Percentiles rank a stretch among this genome's conserved stretches.
Evolutionary conservation across 2,113 vertebrate genomes (phyloP).

Genomic region (Onychostruthus taczanowskii): DNA sequence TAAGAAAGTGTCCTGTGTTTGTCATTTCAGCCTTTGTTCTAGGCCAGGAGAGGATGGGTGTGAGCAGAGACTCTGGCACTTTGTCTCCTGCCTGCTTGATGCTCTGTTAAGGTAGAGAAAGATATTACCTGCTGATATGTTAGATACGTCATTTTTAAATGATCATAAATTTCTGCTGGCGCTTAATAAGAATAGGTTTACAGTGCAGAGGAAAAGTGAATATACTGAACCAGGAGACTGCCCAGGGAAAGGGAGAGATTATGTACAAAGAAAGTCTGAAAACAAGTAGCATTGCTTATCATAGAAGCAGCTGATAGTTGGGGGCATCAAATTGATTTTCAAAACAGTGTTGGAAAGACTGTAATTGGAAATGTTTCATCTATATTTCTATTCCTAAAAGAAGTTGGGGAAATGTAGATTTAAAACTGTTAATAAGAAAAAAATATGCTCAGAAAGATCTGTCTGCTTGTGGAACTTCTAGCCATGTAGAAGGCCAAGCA

Average conservation of each 20-base stretch:
- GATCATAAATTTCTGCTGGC: constrained; percentile 39
- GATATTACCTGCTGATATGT: constrained; percentile 49
- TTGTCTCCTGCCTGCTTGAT: constrained; percentile 25
- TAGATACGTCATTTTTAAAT: constrained; percentile 66
- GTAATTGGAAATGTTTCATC: background rate
- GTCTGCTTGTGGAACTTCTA: background rate
- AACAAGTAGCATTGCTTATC: background rate
- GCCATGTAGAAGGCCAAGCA: background rate
- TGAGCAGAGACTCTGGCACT: background rate
- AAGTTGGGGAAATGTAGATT: background rate
- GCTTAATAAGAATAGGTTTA: constrained; percentile 35
- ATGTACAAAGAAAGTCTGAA: background rate
- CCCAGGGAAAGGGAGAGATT: background rate
- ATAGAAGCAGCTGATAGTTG: background rate
- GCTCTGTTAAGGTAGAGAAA: constrained; percentile 21
- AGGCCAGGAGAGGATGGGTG: background rate
- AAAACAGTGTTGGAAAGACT: background rate
- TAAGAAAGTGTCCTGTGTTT: background rate
- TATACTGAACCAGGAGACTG: background rate
- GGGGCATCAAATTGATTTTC: background rate
- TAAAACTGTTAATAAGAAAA: background rate
- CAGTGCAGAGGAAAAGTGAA: background rate
- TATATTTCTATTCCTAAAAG: background rate
- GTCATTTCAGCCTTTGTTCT: background rate
- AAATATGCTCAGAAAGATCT: background rate